phyloP scores from a whole-genome alignment of 2,797 vertebrate genomes.

The Staurois parvus region DNA sequence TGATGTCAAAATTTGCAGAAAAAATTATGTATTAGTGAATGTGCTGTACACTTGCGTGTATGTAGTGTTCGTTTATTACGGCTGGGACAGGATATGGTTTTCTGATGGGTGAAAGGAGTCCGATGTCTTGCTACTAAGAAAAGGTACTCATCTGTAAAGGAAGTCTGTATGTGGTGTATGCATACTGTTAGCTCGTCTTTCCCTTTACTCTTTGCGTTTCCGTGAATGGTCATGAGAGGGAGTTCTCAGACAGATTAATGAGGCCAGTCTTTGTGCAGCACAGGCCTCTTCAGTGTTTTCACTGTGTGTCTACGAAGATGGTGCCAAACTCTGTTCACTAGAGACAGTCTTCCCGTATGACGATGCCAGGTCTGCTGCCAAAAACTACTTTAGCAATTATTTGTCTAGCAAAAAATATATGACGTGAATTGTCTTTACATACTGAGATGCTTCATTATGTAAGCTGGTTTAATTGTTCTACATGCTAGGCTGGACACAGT shows the following conservation, averaged over 20 bases:
- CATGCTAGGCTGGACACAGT: neutral
- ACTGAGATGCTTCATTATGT: constrained; percentile 23
- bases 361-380: constrained; percentile 21
- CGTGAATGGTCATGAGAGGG: constrained; percentile 49
- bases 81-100: too few relatives aligned
- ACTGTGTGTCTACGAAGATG: constrained; percentile 29
- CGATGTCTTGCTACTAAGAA: neutral
- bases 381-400: constrained; percentile 35
- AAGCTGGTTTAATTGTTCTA: constrained; percentile 7
- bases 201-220: constrained; percentile 24
- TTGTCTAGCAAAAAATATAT: constrained; percentile 46
- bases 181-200: neutral
- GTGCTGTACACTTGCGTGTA: too few relatives aligned
- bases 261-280: constrained; percentile 24
- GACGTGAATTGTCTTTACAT: constrained; percentile 22
- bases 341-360: constrained; percentile 36
- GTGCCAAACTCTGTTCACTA: constrained; percentile 28
- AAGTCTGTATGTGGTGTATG: neutral
- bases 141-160: neutral
- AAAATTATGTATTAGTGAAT: too few relatives aligned
- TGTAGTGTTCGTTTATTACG: too few relatives aligned
- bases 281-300: constrained; percentile 27
- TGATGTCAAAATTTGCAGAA: too few relatives aligned
- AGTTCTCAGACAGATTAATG: constrained; percentile 58
- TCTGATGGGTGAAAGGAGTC: too few relatives aligned